Conservation (phyloP, 2,797 vertebrate genomes). For the Phaenicophaeus curvirostris region DNA sequence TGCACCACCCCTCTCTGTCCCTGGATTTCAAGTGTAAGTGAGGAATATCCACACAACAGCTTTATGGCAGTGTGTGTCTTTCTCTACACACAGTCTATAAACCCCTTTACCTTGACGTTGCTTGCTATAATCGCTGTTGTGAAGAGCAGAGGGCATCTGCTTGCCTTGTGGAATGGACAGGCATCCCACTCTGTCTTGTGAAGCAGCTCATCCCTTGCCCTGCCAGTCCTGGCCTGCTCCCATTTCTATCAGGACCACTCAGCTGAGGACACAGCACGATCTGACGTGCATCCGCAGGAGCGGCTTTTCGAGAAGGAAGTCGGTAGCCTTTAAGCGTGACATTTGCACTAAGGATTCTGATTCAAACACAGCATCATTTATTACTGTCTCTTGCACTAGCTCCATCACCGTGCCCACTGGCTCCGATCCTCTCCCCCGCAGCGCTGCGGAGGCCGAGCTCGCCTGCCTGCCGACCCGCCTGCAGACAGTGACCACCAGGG, state of each 20-base stretch:
- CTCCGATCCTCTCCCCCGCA: background rate
- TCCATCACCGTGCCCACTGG: background rate
- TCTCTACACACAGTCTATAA: too few relatives aligned
- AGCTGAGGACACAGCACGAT: background rate
- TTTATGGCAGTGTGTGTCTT: too few relatives aligned
- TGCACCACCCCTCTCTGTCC: too few relatives aligned
- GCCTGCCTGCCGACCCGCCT: background rate
- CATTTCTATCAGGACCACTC: background rate
- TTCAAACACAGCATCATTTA: background rate
- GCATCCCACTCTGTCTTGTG: fast-evolving
- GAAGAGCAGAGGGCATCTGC: background rate
- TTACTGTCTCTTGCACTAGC: constrained; percentile 15
- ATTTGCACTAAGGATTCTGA: background rate
- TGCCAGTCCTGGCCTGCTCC: background rate
- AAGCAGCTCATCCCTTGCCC: too few relatives aligned
- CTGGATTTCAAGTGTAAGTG: too few relatives aligned
- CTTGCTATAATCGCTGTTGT: fast-evolving
- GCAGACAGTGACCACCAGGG: constrained; percentile 69
- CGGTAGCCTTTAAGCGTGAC: background rate
- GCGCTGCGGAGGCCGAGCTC: background rate
- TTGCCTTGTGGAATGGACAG: fast-evolving
- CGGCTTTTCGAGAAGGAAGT: background rate
- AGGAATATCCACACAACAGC: too few relatives aligned
- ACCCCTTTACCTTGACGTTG: too few relatives aligned
- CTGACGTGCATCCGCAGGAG: background rate